Evolutionary conservation across 2,797 vertebrate species (phyloP).

Genomic region (Diceros bicornis): DNA sequence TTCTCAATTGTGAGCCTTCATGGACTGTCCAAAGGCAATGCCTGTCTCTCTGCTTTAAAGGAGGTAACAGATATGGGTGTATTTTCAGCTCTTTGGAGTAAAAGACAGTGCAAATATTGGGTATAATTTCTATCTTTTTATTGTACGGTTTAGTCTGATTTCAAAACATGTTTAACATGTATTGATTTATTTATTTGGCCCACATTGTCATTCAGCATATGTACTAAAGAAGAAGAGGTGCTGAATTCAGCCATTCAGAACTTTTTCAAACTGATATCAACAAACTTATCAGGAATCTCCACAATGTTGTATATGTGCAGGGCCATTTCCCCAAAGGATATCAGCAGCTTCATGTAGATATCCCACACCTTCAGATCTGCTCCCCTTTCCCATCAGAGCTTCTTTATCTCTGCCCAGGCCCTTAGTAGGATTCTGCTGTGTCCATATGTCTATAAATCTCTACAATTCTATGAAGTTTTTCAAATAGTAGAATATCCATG

Average conservation of each 20-base stretch:
- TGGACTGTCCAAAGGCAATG: neutral
- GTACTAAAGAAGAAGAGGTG: neutral
- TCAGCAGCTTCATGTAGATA: neutral
- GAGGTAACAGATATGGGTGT: neutral
- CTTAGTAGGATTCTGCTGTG: neutral
- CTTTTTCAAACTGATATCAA: neutral
- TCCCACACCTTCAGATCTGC: neutral
- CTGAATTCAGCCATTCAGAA: slow-evolving; percentile 5
- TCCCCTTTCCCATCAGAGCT: neutral
- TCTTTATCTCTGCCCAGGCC: neutral
- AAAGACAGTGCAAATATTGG: neutral
- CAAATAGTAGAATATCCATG: slow-evolving; percentile 34
- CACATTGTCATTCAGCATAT: neutral
- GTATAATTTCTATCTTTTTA: neutral
- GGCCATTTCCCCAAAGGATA: neutral
- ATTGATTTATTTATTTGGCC: neutral
- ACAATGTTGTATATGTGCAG: neutral
- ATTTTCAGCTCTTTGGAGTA: neutral
- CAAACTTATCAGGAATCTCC: neutral
- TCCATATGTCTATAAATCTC: neutral
- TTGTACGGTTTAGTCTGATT: neutral
- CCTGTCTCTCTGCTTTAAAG: neutral
- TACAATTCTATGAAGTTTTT: neutral
- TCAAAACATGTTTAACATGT: neutral
- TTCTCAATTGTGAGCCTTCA: neutral